Conservation (phyloP, 2,113 vertebrate species). For the Phasianus colchicus region DNA sequence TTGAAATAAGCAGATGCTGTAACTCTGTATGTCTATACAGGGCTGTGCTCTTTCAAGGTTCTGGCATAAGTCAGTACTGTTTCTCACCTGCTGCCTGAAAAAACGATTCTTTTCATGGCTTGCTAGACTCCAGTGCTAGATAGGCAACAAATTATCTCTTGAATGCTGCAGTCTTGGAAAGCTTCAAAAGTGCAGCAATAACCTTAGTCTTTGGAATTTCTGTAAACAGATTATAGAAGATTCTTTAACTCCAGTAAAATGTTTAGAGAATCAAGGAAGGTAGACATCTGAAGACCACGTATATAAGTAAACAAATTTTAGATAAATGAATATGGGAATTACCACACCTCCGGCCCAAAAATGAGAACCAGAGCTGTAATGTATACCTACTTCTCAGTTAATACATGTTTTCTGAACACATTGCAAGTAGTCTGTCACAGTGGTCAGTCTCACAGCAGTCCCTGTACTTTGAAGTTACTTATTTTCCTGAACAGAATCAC, state of each 20-base stretch:
- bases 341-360: not conserved
- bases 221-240: not conserved
- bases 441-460: not conserved
- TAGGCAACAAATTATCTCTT: not conserved
- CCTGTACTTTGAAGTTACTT: not conserved
- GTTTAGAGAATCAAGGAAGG: not conserved
- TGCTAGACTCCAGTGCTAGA: not conserved
- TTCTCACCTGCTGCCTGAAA: not conserved
- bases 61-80: not conserved
- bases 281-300: not conserved
- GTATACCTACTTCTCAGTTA: not conserved
- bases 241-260: not conserved
- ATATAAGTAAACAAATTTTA: not conserved
- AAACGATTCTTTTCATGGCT: not conserved
- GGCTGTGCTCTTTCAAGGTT: not conserved
- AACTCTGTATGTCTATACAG: not conserved
- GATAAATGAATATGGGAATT: not conserved
- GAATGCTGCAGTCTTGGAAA: not conserved
- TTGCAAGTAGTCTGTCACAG: not conserved
- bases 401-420: not conserved
- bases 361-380: not conserved
- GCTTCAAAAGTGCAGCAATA: not conserved
- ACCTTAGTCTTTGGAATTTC: not conserved
- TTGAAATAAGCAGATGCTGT: not conserved
- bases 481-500: not conserved